A percentile compares a stretch with the other conserved stretches of the same genome.
Conservation (phyloP, 2,113 vertebrate species). For the Trochalopteron elliotii region DNA sequence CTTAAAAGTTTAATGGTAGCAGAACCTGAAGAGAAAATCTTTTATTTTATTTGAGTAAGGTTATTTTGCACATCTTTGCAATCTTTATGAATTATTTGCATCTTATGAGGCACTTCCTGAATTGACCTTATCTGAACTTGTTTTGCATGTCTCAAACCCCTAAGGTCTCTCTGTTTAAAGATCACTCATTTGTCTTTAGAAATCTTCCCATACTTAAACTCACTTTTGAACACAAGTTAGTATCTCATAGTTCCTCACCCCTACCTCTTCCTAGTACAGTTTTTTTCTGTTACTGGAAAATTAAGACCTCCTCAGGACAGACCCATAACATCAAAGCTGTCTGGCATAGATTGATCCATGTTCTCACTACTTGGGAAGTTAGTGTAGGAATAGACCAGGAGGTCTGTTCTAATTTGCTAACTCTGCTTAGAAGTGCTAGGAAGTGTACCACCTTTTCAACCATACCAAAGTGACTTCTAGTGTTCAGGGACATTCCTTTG, state of each 20-base stretch:
- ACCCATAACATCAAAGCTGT: neutral
- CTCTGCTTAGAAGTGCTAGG: neutral
- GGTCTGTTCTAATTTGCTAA: neutral
- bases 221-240: neutral
- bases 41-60: neutral
- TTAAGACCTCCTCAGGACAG: neutral
- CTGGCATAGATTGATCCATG: neutral
- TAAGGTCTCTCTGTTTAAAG: neutral
- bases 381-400: too few species aligned
- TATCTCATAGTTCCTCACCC: neutral
- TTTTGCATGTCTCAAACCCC: neutral
- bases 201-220: neutral
- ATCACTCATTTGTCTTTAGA: neutral
- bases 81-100: neutral
- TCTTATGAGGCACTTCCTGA: neutral
- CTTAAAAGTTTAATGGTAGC: neutral
- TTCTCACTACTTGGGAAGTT: neutral
- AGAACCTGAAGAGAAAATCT: neutral
- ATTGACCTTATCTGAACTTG: neutral
- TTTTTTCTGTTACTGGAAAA: neutral
- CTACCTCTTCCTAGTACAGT: neutral
- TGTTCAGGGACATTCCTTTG: neutral
- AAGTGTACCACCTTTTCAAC: neutral
- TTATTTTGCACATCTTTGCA: neutral
- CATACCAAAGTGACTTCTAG: neutral